Percentiles rank a stretch among this genome's conserved stretches.
Conservation (phyloP, 2,797 vertebrate genomes). For the Rhinogobio ventralis region DNA sequence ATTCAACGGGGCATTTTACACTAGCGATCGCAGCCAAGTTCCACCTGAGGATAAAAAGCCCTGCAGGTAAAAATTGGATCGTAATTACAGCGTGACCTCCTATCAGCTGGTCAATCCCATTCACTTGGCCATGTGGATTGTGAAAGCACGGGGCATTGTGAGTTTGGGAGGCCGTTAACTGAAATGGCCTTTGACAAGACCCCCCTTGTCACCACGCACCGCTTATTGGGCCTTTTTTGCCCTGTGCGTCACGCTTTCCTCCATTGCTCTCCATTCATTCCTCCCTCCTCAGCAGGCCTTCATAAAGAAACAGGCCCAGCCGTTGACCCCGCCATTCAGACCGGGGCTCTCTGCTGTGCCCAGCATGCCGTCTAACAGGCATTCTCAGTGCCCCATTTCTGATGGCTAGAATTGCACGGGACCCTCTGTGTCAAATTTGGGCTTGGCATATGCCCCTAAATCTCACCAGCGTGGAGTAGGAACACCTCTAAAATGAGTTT, state of each 20-base stretch:
- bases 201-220: constrained; percentile 48
- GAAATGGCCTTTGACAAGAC: constrained; percentile 59
- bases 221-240: constrained; percentile 52
- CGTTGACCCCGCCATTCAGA: constrained; percentile 60
- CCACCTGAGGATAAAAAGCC: constrained; percentile 27
- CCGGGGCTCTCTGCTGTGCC: constrained; percentile 47
- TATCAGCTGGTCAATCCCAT: constrained; percentile 48
- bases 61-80: constrained; percentile 48
- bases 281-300: constrained; percentile 49
- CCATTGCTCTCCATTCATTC: constrained; percentile 53
- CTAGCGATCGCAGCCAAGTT: constrained; percentile 29
- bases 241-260: constrained; percentile 41
- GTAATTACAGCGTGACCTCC: constrained; percentile 53
- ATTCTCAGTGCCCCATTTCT: constrained; percentile 45
- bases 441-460: constrained; percentile 25
- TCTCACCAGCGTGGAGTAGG: not conserved
- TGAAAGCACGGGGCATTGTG: constrained; percentile 45
- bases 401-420: constrained; percentile 35
- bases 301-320: constrained; percentile 50
- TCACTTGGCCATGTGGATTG: constrained; percentile 30
- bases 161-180: constrained; percentile 33
- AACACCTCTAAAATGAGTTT: constrained; percentile 23
- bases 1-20: constrained; percentile 51
- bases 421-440: constrained; percentile 32
- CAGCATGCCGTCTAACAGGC: constrained; percentile 48